Evolutionary conservation across 2,113 vertebrate species (phyloP).

Genomic region (Phycodurus eques): DNA sequence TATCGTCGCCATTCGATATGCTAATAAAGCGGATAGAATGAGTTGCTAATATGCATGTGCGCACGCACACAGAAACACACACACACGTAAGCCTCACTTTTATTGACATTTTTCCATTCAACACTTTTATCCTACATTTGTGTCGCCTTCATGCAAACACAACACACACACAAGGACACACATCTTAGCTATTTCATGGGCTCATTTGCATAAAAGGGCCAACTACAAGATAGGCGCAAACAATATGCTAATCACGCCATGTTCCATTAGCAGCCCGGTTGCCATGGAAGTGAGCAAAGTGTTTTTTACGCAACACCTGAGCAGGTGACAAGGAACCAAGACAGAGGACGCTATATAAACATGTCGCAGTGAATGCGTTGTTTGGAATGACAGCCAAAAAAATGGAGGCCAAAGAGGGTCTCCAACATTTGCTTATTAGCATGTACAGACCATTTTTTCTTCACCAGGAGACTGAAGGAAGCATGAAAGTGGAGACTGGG

Average conservation of each 20-base stretch:
- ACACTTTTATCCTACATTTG: background rate
- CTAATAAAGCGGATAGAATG: constrained; percentile 70
- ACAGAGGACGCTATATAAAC: background rate
- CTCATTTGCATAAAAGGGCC: constrained; percentile 1
- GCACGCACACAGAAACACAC: background rate
- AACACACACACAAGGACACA: background rate
- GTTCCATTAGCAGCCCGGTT: background rate
- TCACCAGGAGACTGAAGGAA: too few relatives aligned
- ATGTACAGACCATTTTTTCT: too few relatives aligned
- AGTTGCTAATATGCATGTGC: constrained; percentile 61
- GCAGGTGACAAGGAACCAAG: background rate
- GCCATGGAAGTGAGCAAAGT: background rate
- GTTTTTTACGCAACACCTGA: background rate
- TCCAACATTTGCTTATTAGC: too few relatives aligned
- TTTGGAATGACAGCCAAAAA: too few relatives aligned
- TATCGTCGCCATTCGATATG: constrained; percentile 61
- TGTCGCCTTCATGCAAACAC: background rate
- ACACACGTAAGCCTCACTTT: background rate
- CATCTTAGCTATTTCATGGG: background rate
- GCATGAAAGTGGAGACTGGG: too few relatives aligned
- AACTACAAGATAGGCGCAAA: background rate
- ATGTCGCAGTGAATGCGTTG: background rate
- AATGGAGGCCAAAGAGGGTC: too few relatives aligned
- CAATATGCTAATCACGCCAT: background rate
- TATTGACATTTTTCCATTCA: background rate